Base-by-base conservation (phyloP, 2,888 invertebrate genomes). In the Harpagoxenus sublaevis region DNA sequence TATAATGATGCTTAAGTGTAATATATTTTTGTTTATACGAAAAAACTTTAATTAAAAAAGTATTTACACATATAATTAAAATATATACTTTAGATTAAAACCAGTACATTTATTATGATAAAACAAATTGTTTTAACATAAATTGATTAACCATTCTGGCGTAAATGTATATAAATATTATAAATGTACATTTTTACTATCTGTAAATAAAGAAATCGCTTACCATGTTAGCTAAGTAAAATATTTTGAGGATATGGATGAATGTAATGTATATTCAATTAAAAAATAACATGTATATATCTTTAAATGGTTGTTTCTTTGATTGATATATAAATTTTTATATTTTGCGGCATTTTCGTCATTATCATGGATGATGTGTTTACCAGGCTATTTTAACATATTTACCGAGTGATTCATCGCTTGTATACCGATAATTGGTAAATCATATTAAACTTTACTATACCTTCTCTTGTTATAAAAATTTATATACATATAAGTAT, bases 391-490 rank as follows among this genome's bases (percentile, higher is more conserved):
- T 15, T 15, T 1, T n/a, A 62, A 53, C 28, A 4, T 28, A 42
- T 57, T 28, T 53, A 45, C 12, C 57, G 31, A 42, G 57, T 8
- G 12, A 18, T 45, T 18, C 5, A 23, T 9, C 15, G 66, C 15
- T 66, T 31, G 8, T 51, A n/a, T 39, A 73, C 73, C 55, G 57
- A 73, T 73, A 39, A 42, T 55, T 35, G 73, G 18, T 73, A 57
- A 57, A 55, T 18, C 28, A 68, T 10, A 23, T 28, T 48, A 28
- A 68, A 35, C n/a, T 35, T 35, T 45, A 65, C 3, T 42, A 45
- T 45, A 23, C 6, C 31, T 31, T 60, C 3, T 31, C 48, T 8
- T 35, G 35, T 62, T 63, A 62, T 35, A 62, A 1, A 18, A 15
- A 28, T 31, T 57, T 18, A 62, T 62, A n/a, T 62, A 18, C 10